These are phyloP conservation scores for Candoia aspera DNA, from an alignment of 2,113 vertebrate genomes.

Conservation along the genomic window DNA sequence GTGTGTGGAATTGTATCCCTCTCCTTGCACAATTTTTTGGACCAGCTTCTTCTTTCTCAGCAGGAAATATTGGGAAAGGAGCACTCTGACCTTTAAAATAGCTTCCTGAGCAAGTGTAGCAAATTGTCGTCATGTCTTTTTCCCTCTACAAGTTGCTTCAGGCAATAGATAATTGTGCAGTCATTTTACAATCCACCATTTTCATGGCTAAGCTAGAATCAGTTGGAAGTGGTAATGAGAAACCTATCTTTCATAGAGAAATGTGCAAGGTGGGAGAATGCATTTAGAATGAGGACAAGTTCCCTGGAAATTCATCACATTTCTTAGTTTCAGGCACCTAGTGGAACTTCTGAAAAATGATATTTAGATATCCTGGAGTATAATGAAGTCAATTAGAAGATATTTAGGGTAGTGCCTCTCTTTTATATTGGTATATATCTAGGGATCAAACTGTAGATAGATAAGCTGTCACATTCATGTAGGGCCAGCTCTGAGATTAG, in stretches of 20 bases:
- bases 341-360: not conserved
- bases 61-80: not conserved
- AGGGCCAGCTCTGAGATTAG: not conserved
- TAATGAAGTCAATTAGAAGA: not conserved
- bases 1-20: not conserved
- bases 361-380: not conserved
- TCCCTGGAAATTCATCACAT: not conserved
- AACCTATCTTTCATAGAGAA: not conserved
- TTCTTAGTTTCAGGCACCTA: not conserved
- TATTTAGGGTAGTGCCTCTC: not conserved
- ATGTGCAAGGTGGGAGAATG: not conserved
- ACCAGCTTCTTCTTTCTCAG: conserved; percentile 6
- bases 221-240: not conserved
- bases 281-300: not conserved
- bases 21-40: not conserved
- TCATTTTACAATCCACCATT: not conserved
- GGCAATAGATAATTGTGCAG: not conserved
- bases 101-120: not conserved
- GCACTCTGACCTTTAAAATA: not conserved
- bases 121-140: not conserved
- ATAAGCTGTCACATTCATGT: not conserved
- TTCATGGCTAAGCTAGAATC: conserved; percentile 10
- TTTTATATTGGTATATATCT: no score
- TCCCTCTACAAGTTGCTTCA: not conserved
- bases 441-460: not conserved